Conservation (phyloP, 2,797 vertebrate genomes). For the Synaphobranchus kaupii region DNA sequence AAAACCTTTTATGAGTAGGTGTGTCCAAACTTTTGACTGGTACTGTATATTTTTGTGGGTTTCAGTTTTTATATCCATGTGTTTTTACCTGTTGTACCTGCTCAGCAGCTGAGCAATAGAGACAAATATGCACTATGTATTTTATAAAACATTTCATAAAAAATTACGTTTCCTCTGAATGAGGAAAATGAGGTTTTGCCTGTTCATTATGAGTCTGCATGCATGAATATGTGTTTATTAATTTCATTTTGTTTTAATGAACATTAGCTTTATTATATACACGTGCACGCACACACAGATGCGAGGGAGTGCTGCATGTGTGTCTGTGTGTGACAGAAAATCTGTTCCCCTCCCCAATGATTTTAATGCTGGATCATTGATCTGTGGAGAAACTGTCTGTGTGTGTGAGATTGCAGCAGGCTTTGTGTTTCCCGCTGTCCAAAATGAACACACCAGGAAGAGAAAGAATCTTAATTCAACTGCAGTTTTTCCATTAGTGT, state of each 20-base stretch:
- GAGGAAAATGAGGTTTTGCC: not conserved
- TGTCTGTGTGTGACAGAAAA: not conserved
- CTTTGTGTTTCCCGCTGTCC: conserved; percentile 17
- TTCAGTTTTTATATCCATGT: no score
- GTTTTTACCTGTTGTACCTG: no score
- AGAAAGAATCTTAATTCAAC: not conserved
- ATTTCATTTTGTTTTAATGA: not conserved
- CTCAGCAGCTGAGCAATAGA: no score
- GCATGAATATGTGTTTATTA: not conserved
- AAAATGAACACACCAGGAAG: conserved; percentile 17
- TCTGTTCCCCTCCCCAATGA: not conserved
- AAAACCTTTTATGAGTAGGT: no score
- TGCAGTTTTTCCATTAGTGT: not conserved
- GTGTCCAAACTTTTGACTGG: no score
- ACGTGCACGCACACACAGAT: not conserved
- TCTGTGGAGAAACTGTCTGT: conserved; percentile 52
- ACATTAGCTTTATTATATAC: not conserved
- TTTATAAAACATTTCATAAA: no score
- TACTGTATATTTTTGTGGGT: no score
- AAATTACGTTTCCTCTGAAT: no score
- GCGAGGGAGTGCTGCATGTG: not conserved
- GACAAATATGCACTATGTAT: no score
- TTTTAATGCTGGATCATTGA: conserved; percentile 60
- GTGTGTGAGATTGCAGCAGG: conserved; percentile 42
- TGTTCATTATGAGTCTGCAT: not conserved